Evolutionary conservation across 2,888 invertebrate genomes (phyloP).

Genomic region (Zhuqinia jingwanae): DNA sequence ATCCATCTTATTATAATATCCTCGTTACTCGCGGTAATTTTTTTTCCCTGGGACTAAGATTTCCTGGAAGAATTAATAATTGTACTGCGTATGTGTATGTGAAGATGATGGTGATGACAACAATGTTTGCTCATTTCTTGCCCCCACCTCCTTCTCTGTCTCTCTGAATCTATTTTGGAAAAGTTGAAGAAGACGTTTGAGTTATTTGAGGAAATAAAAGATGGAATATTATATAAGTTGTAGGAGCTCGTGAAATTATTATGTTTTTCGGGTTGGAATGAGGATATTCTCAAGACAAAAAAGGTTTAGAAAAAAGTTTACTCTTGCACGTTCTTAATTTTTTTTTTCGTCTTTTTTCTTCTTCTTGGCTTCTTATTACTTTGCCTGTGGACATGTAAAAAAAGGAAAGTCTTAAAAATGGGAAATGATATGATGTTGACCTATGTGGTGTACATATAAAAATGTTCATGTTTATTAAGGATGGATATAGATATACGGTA

Average conservation of each 20-base stretch:
- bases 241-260: no score
- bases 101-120: no score
- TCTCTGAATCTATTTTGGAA: not conserved
- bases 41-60: no score
- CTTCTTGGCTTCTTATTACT: conserved; percentile 15
- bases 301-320: conserved; percentile 18
- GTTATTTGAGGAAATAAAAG: not conserved
- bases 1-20: no score
- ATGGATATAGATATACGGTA: not conserved
- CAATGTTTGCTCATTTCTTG: not conserved
- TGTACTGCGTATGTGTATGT: no score
- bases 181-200: not conserved
- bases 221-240: no score
- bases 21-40: no score
- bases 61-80: not conserved
- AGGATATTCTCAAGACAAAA: not conserved
- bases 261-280: not conserved
- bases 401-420: not conserved
- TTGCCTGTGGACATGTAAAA: not conserved
- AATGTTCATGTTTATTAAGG: not conserved
- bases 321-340: not conserved
- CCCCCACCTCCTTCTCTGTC: not conserved
- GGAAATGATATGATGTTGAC: not conserved
- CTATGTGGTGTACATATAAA: not conserved
- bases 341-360: not conserved